These are phyloP conservation scores for Invenusta paracnida DNA, from an alignment of 2,888 invertebrate genomes.

Conservation along the genomic window DNA sequence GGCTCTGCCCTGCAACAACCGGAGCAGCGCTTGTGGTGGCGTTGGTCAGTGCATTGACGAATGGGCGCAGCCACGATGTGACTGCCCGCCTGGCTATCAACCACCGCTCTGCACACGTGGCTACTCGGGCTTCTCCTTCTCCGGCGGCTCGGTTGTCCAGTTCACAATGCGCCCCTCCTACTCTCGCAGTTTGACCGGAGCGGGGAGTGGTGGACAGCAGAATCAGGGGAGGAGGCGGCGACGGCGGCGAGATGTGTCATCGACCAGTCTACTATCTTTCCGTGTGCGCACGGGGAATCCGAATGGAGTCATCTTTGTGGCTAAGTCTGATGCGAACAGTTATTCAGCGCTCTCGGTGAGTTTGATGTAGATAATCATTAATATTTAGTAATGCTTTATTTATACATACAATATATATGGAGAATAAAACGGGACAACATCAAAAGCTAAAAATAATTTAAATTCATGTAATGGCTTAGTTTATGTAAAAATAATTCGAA, in stretches of 20 bases:
- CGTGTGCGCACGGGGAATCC: not conserved
- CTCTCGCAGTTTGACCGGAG: not conserved
- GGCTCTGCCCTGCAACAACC: not conserved
- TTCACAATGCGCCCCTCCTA: not conserved
- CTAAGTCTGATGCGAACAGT: not conserved
- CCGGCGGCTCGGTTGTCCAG: not conserved
- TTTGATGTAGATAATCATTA: not conserved
- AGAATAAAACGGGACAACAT: not conserved
- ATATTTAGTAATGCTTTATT: not conserved
- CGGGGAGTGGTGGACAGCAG: too few relatives aligned
- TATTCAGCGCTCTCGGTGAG: not conserved
- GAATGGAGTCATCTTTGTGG: not conserved
- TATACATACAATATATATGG: not conserved
- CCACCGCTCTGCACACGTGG: slow-evolving; percentile 35
- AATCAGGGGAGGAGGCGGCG: not conserved
- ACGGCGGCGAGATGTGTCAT: not conserved
- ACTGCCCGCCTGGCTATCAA: slow-evolving; percentile 65
- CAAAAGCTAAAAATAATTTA: not conserved
- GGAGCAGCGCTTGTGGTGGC: slow-evolving; percentile 19
- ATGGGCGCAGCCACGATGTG: slow-evolving; percentile 31
- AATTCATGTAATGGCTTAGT: not conserved
- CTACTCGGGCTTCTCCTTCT: not conserved
- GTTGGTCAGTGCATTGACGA: slow-evolving; percentile 31
- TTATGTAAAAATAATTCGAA: too few relatives aligned
- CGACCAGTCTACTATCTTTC: not conserved